Base-by-base conservation (phyloP, 2,113 vertebrate species). In the Osmerus eperlanus region DNA sequence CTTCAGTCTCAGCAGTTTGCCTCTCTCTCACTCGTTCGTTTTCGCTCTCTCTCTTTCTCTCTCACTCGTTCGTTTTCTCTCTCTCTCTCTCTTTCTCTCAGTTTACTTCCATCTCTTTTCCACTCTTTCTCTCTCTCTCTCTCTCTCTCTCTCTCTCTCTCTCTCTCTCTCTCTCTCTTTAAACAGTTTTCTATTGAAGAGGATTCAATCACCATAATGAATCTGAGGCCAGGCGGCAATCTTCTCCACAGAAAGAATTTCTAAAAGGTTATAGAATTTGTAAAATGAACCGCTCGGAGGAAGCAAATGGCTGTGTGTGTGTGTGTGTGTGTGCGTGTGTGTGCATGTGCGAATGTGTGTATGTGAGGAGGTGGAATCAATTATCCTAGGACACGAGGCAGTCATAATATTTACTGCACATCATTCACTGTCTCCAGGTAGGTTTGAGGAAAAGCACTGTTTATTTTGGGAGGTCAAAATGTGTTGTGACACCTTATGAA, bases 131-230 rank as follows among this genome's bases (percentile, higher is more conserved):
- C 47, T 47, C 51, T 11, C 19, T 66, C 15, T 13, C 41, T 15
- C 16, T 58, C 11, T 29, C 23, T 60, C 55, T 61, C 11, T 67
- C 55, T 41, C 72, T 61, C 41, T 54, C 55, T 32, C 21, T 68
- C 16, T 36, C 71, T 64, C 61, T 66, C 54, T 52, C 63, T 73
- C 55, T 73, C 91, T 92, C 90, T 90, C 85, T 92, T 93, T 94
- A 93, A 95, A 94, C 94, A 93, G 92, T 92, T 93, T 94, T 94
- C 93, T 94, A 94, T 94, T 95, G 95, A 96, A 94, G 92, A 94
- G 92, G 93, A 94, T 94, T 96, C 94, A 93, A 95, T 96, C 94
- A 95, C 93, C 93, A 93, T 94, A 95, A 95, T 94, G 94, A 96
- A 96, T 94, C 93, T 93, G 92, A 93, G 94, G 92, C 94, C 92